Conservation (phyloP, 2,113 vertebrate species). For the Carettochelys insculpta region DNA sequence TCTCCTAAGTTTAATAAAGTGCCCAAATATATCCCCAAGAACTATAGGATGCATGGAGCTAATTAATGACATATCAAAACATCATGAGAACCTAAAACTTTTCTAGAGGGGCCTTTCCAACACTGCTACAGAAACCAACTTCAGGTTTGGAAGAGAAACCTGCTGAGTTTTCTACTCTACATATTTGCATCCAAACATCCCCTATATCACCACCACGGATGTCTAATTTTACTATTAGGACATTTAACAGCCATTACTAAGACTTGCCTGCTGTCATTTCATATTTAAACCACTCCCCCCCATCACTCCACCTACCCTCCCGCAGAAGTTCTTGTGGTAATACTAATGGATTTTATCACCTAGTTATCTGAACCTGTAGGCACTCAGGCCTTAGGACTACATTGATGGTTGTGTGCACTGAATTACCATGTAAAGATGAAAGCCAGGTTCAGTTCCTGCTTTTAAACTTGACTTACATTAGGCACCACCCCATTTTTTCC, state of each 20-base stretch:
- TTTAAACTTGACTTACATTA: slow-evolving; percentile 13
- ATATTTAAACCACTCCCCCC: accelerated
- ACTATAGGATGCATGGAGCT: not conserved
- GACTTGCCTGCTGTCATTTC: not conserved
- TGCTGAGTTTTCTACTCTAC: not conserved
- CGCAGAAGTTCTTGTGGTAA: not conserved
- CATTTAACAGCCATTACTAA: not conserved
- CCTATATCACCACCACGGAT: not conserved
- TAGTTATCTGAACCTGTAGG: not conserved
- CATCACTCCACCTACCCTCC: no score
- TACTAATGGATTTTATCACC: not conserved
- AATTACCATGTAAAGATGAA: not conserved
- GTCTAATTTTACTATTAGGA: slow-evolving; percentile 34
- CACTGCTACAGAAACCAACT: not conserved
- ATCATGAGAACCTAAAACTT: not conserved
- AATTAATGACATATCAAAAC: not conserved
- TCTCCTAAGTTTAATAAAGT: not conserved
- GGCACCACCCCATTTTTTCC: not conserved
- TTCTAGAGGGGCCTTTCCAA: not conserved
- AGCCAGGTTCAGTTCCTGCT: not conserved
- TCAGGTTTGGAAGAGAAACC: not conserved
- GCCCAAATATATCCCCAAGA: not conserved
- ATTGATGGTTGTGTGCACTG: not conserved
- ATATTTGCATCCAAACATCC: slow-evolving; percentile 9
- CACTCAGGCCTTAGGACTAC: not conserved